Conservation (phyloP, 2,888 invertebrate species). For the Digitonthophagus gazella region DNA sequence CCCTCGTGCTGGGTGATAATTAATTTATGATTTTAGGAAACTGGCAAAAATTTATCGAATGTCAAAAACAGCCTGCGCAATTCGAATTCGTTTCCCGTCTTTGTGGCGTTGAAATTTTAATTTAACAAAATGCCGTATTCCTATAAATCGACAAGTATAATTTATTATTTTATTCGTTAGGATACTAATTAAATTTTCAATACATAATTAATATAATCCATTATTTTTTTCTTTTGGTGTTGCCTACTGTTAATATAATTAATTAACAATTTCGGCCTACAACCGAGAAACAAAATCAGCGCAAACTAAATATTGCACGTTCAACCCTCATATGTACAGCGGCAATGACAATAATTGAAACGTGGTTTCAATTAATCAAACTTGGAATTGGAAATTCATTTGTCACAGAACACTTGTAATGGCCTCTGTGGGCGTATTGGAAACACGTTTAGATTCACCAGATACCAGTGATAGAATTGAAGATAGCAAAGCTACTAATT, state of each 20-base stretch:
- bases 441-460: neutral
- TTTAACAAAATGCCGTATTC: neutral
- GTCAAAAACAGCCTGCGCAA: neutral
- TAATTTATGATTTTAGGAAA: neutral
- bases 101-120: neutral
- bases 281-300: too few relatives aligned
- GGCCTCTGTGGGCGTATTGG: neutral
- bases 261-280: too few relatives aligned
- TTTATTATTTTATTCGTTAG: neutral
- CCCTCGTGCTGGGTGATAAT: neutral
- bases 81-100: neutral
- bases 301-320: neutral
- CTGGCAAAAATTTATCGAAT: neutral
- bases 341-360: neutral
- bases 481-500: neutral
- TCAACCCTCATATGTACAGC: neutral
- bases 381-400: neutral
- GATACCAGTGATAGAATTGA: neutral
- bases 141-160: too few relatives aligned
- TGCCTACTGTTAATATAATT: too few relatives aligned
- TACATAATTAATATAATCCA: too few relatives aligned
- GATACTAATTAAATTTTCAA: neutral
- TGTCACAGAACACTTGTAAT: neutral
- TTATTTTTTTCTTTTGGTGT: too few relatives aligned
- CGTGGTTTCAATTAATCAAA: neutral